Conservation (phyloP, 2,797 vertebrate species). For the Lacerta viridis region DNA sequence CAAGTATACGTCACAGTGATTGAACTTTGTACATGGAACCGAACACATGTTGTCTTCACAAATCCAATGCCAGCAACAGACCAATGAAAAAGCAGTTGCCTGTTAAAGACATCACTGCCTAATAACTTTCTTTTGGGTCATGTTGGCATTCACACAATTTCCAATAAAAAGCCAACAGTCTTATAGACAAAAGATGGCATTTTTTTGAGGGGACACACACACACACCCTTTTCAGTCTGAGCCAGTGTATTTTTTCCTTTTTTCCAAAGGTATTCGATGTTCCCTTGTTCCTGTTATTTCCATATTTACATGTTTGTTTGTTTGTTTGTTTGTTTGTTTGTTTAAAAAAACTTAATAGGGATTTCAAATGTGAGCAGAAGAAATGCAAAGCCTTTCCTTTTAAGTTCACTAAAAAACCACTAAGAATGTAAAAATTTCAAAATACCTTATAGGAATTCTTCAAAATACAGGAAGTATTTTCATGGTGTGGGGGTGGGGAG, state of each 20-base stretch:
- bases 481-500: conserved; percentile 28
- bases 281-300: conserved; percentile 74
- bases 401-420: conserved; percentile 78
- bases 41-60: conserved; percentile 79
- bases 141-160: conserved; percentile 52
- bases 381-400: conserved; percentile 73
- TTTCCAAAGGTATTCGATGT: conserved; percentile 66
- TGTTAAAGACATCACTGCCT: conserved; percentile 61
- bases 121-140: conserved; percentile 40
- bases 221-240: conserved; percentile 64
- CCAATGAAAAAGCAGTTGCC: conserved; percentile 65
- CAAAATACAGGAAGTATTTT: conserved; percentile 73
- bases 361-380: conserved; percentile 69
- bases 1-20: conserved; percentile 80
- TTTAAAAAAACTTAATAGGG: conserved; percentile 53
- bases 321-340: conserved; percentile 67
- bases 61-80: conserved; percentile 73
- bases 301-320: conserved; percentile 66
- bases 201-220: conserved; percentile 57
- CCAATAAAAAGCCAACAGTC: conserved; percentile 64
- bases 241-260: conserved; percentile 67
- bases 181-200: conserved; percentile 69
- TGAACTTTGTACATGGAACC: conserved; percentile 72
- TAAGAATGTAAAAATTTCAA: conserved; percentile 74
- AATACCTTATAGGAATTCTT: conserved; percentile 71